Evolutionary conservation across 2,113 vertebrate species (phyloP), one percentile per base, ranked within the genome.

Genomic region (Ciconia boyciana): DNA sequence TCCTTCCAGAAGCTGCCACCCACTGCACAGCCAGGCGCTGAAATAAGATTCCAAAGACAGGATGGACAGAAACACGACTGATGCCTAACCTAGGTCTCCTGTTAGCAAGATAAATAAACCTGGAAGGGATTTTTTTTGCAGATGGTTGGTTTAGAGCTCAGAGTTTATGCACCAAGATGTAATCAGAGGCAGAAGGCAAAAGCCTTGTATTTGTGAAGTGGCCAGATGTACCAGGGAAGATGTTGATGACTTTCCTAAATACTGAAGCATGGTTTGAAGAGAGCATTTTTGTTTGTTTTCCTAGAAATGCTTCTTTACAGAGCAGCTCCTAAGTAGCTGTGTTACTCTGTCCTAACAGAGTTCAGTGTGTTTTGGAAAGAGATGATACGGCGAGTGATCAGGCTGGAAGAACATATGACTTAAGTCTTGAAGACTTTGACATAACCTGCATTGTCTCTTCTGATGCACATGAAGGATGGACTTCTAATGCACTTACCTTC

Each of bases 361-460:
- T 9, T 26, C 25, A 2, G 1, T 1, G n/a, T 26, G 32, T 19
- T 69, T 34, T 32, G 62, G 54, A 8, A 36, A 22, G 57, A 39
- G 43, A 0, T 13, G 20, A 0, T 11, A 2, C 0, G 18, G 48
- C 52, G 28, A 83, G 18, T 32, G 6, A 1, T 11, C 6, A 4
- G 66, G 19, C 61, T 87, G 78, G 46, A 39, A 51, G 70, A 52
- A 16, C 5, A 6, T 2, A 19, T 0, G 5, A 3, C 28, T 31
- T 39, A 39, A 39, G 39, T 39, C 39, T 39, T 19, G 46, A 24
- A 32, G 31, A 14, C n/a, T 78, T 68, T 4, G n/a, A 24, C 13
- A 0, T 8, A 46, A 14, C 3, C 0, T 2, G 1, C 0, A 0
- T 43, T 48, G n/a, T 13, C 68, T 32, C 29, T 36, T 39, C 22